Percentiles rank a stretch among this genome's conserved stretches.
phyloP scores from a whole-genome alignment of 2,797 vertebrate genomes.

The Cuniculus paca region DNA sequence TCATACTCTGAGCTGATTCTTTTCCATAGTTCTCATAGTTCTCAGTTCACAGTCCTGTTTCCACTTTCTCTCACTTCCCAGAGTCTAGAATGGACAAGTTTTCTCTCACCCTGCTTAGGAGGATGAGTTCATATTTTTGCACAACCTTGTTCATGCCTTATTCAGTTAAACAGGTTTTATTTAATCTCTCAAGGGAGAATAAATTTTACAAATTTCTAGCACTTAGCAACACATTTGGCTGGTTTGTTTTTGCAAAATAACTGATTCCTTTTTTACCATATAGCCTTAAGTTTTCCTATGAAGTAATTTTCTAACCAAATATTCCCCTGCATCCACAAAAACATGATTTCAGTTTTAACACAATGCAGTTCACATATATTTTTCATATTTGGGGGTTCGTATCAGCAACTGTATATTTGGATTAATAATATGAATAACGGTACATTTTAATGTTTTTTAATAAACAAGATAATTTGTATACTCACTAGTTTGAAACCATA shows the following conservation, averaged over 20 bases:
- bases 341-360: constrained; percentile 32
- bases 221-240: not conserved
- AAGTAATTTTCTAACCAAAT: constrained; percentile 24
- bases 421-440: not conserved
- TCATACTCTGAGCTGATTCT: not conserved
- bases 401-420: not conserved
- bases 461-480: constrained; percentile 33
- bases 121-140: not conserved
- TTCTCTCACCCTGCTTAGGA: not conserved
- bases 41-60: not conserved
- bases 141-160: constrained; percentile 10
- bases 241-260: not conserved
- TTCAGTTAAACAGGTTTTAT: constrained; percentile 31
- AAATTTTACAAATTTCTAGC: not conserved
- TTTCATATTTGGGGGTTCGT: not conserved
- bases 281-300: not conserved
- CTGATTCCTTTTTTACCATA: not conserved
- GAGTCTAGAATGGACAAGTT: not conserved
- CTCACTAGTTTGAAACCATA: constrained; percentile 40
- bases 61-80: not conserved
- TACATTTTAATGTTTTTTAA: constrained; percentile 11
- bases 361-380: not conserved
- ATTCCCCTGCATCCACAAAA: constrained; percentile 7
- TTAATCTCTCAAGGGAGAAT: constrained; percentile 2
- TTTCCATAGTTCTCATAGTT: not conserved